Evolutionary conservation across 1,140 invertebrate genomes (phyloP).

Genomic region (Drosophila watanabei): DNA sequence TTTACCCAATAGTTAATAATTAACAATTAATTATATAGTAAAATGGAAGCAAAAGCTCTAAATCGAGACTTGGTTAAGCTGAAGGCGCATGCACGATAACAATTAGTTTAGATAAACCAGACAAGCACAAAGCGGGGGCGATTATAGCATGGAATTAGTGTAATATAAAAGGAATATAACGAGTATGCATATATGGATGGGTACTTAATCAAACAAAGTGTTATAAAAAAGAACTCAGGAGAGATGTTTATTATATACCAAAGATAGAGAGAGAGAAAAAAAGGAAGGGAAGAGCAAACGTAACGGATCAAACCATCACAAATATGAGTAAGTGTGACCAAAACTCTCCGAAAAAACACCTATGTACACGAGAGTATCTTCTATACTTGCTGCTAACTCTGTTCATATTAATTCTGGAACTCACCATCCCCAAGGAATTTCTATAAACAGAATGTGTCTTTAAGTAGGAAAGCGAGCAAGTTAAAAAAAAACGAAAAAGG

Average conservation of each 20-base stretch:
- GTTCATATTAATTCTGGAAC: neutral
- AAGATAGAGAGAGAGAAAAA: neutral
- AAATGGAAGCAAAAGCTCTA: neutral
- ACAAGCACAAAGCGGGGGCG: slow-evolving; percentile 41
- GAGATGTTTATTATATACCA: neutral
- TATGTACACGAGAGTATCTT: neutral
- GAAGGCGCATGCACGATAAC: slow-evolving; percentile 34
- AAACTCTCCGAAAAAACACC: neutral
- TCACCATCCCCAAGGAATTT: neutral
- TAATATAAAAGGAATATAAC: slow-evolving; percentile 28
- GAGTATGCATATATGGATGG: slow-evolving; percentile 17
- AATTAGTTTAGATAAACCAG: slow-evolving; percentile 47
- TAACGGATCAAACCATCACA: slow-evolving; percentile 1
- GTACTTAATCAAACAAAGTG: slow-evolving; percentile 7
- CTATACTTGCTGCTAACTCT: neutral
- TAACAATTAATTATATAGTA: neutral
- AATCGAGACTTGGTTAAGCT: neutral
- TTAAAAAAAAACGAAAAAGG: slow-evolving; percentile 18
- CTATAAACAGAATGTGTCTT: slow-evolving; percentile 11
- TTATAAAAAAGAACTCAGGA: neutral
- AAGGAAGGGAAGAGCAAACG: neutral
- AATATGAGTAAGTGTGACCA: slow-evolving; percentile 3
- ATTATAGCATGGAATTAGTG: slow-evolving; percentile 36
- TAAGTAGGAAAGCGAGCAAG: slow-evolving; percentile 10
- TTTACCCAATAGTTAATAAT: neutral